These are phyloP conservation scores for Huso huso DNA, from an alignment of 2,797 vertebrate species.

Conservation along the genomic window DNA sequence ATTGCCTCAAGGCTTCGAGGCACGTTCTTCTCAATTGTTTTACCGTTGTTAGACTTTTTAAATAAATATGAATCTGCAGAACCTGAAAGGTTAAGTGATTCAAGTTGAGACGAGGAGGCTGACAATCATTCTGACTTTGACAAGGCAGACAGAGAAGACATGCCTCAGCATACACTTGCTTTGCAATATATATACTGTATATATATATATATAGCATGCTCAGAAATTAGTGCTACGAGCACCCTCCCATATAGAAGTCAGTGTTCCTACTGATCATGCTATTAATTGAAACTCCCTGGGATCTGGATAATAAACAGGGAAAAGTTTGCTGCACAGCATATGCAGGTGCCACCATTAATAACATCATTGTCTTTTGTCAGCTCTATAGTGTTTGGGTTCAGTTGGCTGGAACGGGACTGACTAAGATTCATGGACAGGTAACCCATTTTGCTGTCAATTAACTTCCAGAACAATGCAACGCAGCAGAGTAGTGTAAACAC, in stretches of 20 bases:
- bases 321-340: background rate
- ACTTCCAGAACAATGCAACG: background rate
- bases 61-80: too few species aligned
- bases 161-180: too few species aligned
- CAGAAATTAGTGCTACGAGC: background rate
- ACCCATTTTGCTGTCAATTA: slow-evolving; percentile 11
- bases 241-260: background rate
- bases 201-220: too few species aligned
- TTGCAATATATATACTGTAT: background rate
- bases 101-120: too few species aligned
- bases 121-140: too few species aligned
- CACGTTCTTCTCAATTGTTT: too few species aligned
- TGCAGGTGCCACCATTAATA: slow-evolving; percentile 1
- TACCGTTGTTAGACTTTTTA: too few species aligned
- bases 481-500: background rate
- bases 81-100: too few species aligned
- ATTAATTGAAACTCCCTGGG: background rate
- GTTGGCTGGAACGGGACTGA: background rate
- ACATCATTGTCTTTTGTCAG: slow-evolving; percentile 5
- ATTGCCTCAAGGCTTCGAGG: too few species aligned
- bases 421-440: slow-evolving; percentile 9
- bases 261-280: background rate
- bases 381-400: slow-evolving; percentile 10
- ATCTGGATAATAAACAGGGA: background rate
- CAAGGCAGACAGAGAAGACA: too few species aligned